Evolutionary conservation across 2,888 invertebrate genomes (phyloP), one percentile per base, ranked within the genome.

Genomic region (Melieria crassipennis): DNA sequence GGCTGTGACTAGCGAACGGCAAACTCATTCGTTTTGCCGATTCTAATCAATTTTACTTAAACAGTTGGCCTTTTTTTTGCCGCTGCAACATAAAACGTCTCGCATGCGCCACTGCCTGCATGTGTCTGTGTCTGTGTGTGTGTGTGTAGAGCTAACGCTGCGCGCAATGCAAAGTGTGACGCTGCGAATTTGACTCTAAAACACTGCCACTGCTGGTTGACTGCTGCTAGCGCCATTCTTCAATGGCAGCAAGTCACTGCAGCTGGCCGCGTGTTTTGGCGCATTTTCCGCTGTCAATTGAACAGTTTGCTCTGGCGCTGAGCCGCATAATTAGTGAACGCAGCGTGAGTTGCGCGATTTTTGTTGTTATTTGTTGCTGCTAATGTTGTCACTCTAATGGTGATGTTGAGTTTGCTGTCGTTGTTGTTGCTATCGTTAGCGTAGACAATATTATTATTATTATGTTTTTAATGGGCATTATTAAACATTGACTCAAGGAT

Each of bases 291-390:
- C 71, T 71, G 74, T 72, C 73, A 72, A 68, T 70, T 71, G 72
- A 74, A 69, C 73, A 73, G 69, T 76, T 55, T 62, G 70, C 60
- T 72, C 64, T 73, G 73, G 30, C 30, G 30, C 30, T 30, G 30
- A 30, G 30, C 30, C 30, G 68, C 70, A 70, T 76, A 76, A 76
- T 76, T 76, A 74, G 74, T 73, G 74, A 70, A 65, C 73, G 47
- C 70, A 75, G 74, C 76, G 72, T 72, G 72, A 72, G 72, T 73
- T 56, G 60, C 57, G 30, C 48, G 52, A 48, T 64, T 64, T 64
- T 6, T 64, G 42, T 61, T 30, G 30, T 30, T 30, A 30, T 30
- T 30, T 30, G 30, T 30, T 30, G 30, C 30, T 30, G 30, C 30
- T 30, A 30, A 30, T 30, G 30, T 30, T 30, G 30, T 30, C 30